These are phyloP conservation scores for Anarsia innoxiella DNA, from an alignment of 2,888 invertebrate genomes.

Conservation along the genomic window DNA sequence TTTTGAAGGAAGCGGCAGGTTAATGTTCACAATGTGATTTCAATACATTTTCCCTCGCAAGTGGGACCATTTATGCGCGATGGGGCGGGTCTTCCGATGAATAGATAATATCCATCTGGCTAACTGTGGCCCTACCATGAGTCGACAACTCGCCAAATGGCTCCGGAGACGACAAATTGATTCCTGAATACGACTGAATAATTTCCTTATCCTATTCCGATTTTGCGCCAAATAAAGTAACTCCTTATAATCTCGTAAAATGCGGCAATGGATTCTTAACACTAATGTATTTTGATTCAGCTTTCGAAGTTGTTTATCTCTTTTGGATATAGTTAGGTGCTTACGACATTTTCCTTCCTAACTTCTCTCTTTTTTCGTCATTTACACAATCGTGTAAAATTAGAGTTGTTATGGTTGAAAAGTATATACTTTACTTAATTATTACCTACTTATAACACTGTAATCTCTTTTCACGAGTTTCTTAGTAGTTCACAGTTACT, in stretches of 20 bases:
- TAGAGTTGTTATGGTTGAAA: no score
- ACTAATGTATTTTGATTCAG: no score
- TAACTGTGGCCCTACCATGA: constrained; percentile 59
- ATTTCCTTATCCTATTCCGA: not conserved
- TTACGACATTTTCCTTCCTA: no score
- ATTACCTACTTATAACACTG: no score
- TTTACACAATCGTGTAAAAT: no score
- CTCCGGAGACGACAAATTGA: constrained; percentile 31
- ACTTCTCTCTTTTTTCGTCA: no score
- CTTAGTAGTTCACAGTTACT: no score
- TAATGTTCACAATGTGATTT: constrained; percentile 66
- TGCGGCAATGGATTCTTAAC: no score
- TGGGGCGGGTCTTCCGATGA: constrained; percentile 54
- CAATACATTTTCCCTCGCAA: constrained; percentile 67
- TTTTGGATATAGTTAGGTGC: no score
- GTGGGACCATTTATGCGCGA: constrained; percentile 61
- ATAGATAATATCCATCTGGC: constrained; percentile 66
- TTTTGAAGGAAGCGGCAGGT: constrained; percentile 43
- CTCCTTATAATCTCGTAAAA: not conserved
- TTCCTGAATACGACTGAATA: constrained; percentile 2
- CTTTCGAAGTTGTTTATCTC: no score
- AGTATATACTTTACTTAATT: no score
- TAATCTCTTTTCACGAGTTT: no score
- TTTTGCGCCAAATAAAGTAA: not conserved
- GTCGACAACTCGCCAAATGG: constrained; percentile 52